phyloP scores from a whole-genome alignment of 2,113 vertebrate genomes.

The Mormoops blainvillei region DNA sequence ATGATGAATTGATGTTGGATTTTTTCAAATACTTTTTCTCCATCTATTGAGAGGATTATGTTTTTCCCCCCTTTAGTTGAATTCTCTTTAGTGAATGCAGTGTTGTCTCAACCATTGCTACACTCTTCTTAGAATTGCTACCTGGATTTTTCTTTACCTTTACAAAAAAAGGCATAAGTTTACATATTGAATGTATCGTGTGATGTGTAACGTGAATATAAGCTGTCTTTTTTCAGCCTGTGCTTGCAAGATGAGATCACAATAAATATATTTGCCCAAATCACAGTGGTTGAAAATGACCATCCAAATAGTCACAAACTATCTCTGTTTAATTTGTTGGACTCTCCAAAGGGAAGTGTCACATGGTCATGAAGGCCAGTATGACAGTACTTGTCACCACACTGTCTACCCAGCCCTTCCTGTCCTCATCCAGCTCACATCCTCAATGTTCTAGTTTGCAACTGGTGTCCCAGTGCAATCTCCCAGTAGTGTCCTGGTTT shows the following conservation, averaged over 20 bases:
- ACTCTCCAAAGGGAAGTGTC: neutral
- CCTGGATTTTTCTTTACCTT: neutral
- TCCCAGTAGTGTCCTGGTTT: neutral
- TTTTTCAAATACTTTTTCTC: neutral
- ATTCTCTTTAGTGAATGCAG: neutral
- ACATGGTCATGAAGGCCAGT: neutral
- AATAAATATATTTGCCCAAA: neutral
- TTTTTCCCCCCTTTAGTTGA: neutral
- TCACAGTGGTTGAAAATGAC: neutral
- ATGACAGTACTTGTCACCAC: neutral
- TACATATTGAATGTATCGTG: neutral
- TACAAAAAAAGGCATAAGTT: neutral
- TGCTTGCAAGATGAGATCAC: neutral
- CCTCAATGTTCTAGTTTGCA: neutral
- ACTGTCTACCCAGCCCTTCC: neutral
- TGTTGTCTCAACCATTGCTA: neutral
- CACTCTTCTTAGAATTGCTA: neutral
- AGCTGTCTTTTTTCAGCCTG: neutral
- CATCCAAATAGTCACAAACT: neutral
- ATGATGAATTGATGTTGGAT: neutral
- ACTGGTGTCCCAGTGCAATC: neutral
- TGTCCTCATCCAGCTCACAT: neutral
- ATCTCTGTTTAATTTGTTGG: neutral
- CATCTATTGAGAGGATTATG: neutral
- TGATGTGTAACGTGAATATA: neutral